Conservation (phyloP, 2,113 vertebrate species). For the Lepus timidus region DNA sequence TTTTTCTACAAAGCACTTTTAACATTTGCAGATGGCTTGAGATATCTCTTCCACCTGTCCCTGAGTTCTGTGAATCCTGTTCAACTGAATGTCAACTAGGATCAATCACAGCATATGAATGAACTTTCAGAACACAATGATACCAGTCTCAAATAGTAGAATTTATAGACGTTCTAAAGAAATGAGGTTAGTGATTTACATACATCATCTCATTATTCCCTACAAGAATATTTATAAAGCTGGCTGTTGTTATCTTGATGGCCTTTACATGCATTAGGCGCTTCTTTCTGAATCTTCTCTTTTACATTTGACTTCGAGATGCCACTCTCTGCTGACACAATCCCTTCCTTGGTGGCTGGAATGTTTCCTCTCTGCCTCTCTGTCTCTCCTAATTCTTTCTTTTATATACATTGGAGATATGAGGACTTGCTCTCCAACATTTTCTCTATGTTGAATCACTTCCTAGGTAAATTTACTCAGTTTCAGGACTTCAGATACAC, state of each 20-base stretch:
- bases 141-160: neutral
- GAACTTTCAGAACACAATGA: conserved; percentile 1
- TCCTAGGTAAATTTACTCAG: neutral
- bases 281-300: neutral
- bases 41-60: neutral
- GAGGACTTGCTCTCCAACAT: neutral
- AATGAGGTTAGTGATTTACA: neutral
- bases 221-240: neutral
- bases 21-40: neutral
- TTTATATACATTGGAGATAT: neutral
- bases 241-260: neutral
- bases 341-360: neutral
- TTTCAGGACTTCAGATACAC: too few relatives aligned
- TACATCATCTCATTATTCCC: neutral
- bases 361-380: neutral
- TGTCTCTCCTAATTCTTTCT: neutral
- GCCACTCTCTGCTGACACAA: neutral
- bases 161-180: neutral
- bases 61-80: neutral
- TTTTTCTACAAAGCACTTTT: neutral
- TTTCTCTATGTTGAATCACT: neutral
- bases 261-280: neutral
- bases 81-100: conserved; percentile 7
- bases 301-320: neutral
- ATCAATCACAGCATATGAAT: neutral